A percentile compares a stretch with the other conserved stretches of the same genome.
Evolutionary conservation across 2,113 vertebrate genomes (phyloP).

Genomic region (Coracopsis vasa): DNA sequence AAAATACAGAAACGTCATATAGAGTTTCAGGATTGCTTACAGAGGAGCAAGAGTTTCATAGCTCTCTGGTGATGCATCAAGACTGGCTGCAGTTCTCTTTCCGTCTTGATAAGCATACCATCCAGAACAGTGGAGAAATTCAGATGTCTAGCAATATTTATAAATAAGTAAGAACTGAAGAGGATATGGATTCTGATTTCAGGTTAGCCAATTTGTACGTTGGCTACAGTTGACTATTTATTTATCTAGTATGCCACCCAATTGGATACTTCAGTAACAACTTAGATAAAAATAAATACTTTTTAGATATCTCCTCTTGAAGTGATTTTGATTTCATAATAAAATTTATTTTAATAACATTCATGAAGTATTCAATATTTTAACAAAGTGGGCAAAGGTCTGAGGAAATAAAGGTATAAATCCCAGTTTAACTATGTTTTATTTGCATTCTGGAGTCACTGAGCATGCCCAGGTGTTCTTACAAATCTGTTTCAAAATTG

Average conservation of each 20-base stretch:
- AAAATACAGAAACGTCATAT: neutral
- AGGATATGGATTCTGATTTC: neutral
- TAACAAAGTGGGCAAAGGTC: neutral
- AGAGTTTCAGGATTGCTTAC: neutral
- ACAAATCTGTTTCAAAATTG: neutral
- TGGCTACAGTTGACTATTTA: neutral
- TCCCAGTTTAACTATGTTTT: neutral
- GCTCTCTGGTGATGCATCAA: neutral
- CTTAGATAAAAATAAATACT: neutral
- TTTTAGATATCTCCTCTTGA: neutral
- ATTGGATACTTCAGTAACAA: neutral
- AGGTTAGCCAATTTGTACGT: neutral
- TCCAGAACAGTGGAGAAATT: neutral
- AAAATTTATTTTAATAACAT: neutral
- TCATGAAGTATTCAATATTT: neutral
- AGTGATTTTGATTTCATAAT: neutral
- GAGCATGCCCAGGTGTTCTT: neutral
- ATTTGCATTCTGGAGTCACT: neutral
- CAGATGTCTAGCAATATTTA: neutral
- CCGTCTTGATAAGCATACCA: fast-evolving
- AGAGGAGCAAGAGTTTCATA: neutral
- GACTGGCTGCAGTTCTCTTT: neutral
- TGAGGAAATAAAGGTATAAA: neutral
- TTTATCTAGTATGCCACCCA: neutral
- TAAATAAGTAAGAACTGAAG: neutral